phyloP scores from a whole-genome alignment of 2,888 invertebrate genomes.

The Lasioglossum vierecki region DNA sequence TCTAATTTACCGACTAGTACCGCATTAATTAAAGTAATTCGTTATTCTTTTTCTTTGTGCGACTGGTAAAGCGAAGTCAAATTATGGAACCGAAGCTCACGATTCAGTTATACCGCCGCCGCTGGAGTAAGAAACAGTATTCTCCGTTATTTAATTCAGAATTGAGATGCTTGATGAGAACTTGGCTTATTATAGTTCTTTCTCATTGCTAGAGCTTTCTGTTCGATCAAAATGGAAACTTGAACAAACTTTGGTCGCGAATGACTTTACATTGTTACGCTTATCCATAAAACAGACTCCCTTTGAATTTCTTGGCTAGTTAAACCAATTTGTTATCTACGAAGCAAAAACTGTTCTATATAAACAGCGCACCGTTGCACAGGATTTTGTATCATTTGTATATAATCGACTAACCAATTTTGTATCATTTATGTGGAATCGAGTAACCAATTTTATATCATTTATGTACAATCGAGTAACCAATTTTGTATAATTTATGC shows the following conservation, averaged over 20 bases:
- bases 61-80: not conserved
- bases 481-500: not conserved
- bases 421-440: not conserved
- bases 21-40: conserved; percentile 32
- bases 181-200: not conserved
- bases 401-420: no score
- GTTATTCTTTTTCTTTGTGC: conserved; percentile 5
- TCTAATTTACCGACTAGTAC: not conserved
- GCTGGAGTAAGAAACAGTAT: not conserved
- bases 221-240: not conserved
- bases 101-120: conserved; percentile 8
- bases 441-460: not conserved
- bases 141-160: not conserved
- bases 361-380: not conserved
- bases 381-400: not conserved
- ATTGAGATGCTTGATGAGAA: not conserved
- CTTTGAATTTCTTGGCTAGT: not conserved
- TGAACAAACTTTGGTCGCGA: not conserved
- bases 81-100: not conserved
- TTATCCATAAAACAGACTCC: not conserved
- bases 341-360: not conserved
- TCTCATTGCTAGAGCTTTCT: not conserved
- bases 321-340: not conserved
- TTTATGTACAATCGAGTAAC: no score
- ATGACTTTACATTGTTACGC: not conserved